phyloP scores from a whole-genome alignment of 2,797 vertebrate species.

The Mastacembelus armatus region DNA sequence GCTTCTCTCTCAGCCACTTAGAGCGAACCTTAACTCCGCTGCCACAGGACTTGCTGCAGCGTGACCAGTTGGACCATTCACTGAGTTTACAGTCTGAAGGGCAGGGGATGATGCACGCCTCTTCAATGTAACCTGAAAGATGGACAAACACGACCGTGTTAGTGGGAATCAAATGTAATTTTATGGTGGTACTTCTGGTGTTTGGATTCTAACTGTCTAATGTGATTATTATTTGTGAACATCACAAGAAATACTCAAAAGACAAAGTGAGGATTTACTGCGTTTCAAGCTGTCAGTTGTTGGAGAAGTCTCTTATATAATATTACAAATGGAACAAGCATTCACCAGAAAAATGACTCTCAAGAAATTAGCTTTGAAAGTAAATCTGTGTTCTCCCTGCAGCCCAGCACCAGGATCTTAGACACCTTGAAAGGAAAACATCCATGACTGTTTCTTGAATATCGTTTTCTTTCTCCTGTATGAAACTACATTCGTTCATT shows the following conservation, averaged over 20 bases:
- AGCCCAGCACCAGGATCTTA: background rate
- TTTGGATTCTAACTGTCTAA: background rate
- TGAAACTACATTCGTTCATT: conserved; percentile 20
- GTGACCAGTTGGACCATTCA: conserved; percentile 99
- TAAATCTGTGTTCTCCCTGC: conserved; percentile 25
- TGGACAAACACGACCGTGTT: background rate
- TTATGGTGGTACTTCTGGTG: background rate
- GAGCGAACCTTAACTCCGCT: conserved; percentile 98
- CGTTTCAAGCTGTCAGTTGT: conserved; percentile 8
- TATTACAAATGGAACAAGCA: conserved; percentile 16
- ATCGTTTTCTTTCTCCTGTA: conserved; percentile 24
- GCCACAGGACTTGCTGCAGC: conserved; percentile 97
- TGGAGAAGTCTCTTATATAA: conserved; percentile 13
- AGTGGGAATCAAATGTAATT: background rate
- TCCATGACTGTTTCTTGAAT: background rate
- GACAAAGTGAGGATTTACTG: background rate
- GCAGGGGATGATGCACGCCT: conserved; percentile 97
- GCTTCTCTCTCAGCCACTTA: conserved; percentile 97
- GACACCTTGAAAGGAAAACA: conserved; percentile 25
- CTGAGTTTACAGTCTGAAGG: conserved; percentile 98
- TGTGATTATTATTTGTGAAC: background rate
- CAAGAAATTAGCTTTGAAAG: conserved; percentile 30
- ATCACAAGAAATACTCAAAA: background rate
- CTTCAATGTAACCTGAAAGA: conserved; percentile 95
- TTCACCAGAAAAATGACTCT: conserved; percentile 18